Conservation (phyloP, 2,888 invertebrate species). For the Neoitamus cyanurus region DNA sequence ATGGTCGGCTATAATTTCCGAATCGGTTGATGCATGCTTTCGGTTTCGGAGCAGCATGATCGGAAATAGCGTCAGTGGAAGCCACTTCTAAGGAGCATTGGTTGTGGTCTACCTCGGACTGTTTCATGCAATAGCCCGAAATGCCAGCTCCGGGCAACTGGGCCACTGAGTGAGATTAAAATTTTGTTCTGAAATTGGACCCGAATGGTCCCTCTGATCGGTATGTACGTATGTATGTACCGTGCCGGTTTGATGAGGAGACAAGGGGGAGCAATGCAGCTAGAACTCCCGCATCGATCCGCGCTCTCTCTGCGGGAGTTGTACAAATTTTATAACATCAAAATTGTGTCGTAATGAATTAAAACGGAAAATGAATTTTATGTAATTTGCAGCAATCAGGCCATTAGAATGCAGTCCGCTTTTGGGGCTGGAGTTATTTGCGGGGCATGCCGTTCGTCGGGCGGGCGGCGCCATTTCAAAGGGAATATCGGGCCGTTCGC, state of each 20-base stretch:
- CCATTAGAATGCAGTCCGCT: slow-evolving; percentile 2
- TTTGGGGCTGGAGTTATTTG: not conserved
- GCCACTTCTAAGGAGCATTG: not conserved
- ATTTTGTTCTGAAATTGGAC: not conserved
- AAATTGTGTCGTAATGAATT: not conserved
- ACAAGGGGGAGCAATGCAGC: not conserved
- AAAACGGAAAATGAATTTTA: not conserved
- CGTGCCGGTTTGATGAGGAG: not conserved
- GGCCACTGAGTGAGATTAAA: not conserved
- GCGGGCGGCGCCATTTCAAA: not conserved
- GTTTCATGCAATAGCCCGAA: not conserved
- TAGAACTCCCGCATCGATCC: not conserved
- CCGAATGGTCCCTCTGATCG: not conserved
- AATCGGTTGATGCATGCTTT: not conserved
- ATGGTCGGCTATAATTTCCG: not conserved
- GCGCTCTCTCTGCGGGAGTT: not conserved
- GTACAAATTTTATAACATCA: not conserved
- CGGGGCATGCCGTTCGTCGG: not conserved
- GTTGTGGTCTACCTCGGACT: not conserved
- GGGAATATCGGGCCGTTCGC: not conserved
- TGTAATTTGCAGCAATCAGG: slow-evolving; percentile 1
- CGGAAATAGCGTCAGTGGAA: not conserved
- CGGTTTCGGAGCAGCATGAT: not conserved
- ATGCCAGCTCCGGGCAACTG: not conserved
- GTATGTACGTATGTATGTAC: not conserved